A percentile compares a stretch with the other conserved stretches of the same genome.
These are phyloP conservation scores for Hippolais icterina DNA, from an alignment of 2,113 vertebrate genomes.

Conservation along the genomic window DNA sequence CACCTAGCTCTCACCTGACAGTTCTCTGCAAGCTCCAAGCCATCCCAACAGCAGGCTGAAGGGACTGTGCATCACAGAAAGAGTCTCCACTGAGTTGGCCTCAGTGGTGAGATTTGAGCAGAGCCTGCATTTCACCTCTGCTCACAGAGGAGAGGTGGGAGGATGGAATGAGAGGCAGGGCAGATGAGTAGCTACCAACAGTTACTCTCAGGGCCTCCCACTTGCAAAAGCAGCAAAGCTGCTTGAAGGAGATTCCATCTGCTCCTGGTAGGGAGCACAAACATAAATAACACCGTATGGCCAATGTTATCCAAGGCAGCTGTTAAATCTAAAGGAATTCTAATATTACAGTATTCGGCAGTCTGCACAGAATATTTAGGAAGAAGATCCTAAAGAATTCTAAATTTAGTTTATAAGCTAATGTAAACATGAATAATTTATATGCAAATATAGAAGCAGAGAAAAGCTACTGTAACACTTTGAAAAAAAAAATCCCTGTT, in stretches of 20 bases:
- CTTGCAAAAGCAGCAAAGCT: background rate
- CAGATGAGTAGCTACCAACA: background rate
- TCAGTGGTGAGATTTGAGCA: background rate
- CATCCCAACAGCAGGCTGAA: background rate
- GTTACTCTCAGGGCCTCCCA: background rate
- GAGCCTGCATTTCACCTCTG: background rate
- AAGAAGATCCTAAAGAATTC: background rate
- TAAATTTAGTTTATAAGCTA: background rate
- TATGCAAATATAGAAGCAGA: background rate
- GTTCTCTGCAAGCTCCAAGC: background rate
- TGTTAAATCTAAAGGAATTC: background rate
- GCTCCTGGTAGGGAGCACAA: background rate
- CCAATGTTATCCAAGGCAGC: background rate
- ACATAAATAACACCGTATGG: conserved; percentile 3
- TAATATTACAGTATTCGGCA: background rate
- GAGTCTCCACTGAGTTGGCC: fast-evolving
- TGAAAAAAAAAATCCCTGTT: background rate
- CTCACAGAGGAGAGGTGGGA: fast-evolving
- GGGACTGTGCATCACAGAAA: no score
- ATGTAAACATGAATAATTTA: background rate
- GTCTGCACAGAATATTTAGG: background rate
- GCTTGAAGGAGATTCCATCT: conserved; percentile 17
- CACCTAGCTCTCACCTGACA: background rate
- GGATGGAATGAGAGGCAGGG: background rate
- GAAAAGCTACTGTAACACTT: background rate